These are phyloP conservation scores for Pseudomugil gertrudae DNA, from an alignment of 2,797 vertebrate species.

Conservation along the genomic window DNA sequence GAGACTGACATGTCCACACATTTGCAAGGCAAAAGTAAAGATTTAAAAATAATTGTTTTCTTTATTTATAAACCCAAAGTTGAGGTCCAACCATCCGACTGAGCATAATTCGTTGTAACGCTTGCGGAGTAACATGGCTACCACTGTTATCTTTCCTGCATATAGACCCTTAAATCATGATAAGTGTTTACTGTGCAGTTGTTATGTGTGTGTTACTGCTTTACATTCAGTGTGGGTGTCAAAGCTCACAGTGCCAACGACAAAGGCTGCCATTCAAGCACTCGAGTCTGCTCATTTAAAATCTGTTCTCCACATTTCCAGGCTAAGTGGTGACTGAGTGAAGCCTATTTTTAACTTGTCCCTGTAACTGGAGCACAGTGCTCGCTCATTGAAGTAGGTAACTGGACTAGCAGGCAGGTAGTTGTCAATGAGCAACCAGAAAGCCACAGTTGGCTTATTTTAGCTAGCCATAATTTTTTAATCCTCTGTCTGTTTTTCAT, in stretches of 20 bases:
- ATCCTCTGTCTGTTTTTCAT: neutral
- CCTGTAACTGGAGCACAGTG: conserved; percentile 70
- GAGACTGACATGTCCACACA: conserved; percentile 15
- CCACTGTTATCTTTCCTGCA: conserved; percentile 47
- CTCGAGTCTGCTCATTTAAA: conserved; percentile 76
- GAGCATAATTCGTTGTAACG: neutral
- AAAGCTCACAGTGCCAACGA: conserved; percentile 49
- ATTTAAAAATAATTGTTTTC: neutral
- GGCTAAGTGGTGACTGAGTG: conserved; percentile 78
- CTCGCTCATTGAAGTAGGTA: conserved; percentile 62
- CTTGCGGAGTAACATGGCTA: conserved; percentile 18
- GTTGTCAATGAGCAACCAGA: conserved; percentile 53
- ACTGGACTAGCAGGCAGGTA: conserved; percentile 55
- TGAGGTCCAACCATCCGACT: neutral
- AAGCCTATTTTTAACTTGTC: conserved; percentile 77
- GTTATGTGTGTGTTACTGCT: conserved; percentile 45
- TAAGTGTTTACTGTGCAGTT: conserved; percentile 49
- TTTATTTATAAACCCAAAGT: neutral
- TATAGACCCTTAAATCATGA: conserved; percentile 40
- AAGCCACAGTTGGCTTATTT: conserved; percentile 19
- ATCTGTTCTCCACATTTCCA: conserved; percentile 74
- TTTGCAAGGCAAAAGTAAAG: neutral
- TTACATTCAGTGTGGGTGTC: conserved; percentile 61
- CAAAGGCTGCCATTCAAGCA: conserved; percentile 77
- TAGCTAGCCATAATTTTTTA: too few relatives aligned